A percentile compares a stretch with the other conserved stretches of the same genome.
These are phyloP conservation scores for Eilema caniola DNA, from an alignment of 2,888 invertebrate genomes.

Conservation along the genomic window DNA sequence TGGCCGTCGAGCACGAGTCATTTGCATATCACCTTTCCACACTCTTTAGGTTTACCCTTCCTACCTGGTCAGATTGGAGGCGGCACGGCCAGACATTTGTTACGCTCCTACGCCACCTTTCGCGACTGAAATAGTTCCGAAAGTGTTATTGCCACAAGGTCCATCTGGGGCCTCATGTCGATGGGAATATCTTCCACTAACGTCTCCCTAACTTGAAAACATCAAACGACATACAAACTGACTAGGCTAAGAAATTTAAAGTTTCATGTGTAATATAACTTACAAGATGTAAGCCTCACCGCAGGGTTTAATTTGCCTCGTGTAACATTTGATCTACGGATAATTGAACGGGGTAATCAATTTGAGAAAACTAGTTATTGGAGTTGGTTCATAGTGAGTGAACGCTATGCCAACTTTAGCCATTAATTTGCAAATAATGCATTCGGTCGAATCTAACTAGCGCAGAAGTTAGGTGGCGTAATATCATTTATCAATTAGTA, in stretches of 20 bases:
- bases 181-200: too few species aligned
- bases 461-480: neutral
- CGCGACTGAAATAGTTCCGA: too few species aligned
- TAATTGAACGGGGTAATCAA: conserved; percentile 26
- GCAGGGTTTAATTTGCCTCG: conserved; percentile 23
- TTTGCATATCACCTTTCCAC: too few species aligned
- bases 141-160: too few species aligned
- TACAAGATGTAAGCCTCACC: conserved; percentile 13
- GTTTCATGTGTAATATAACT: conserved; percentile 5
- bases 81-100: too few species aligned
- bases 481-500: neutral
- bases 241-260: conserved; percentile 4
- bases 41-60: too few species aligned
- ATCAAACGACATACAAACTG: conserved; percentile 3
- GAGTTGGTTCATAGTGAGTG: conserved; percentile 12
- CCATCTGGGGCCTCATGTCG: too few species aligned
- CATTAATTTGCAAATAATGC: conserved; percentile 15
- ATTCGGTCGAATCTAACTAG: conserved; percentile 1
- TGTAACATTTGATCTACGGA: conserved; percentile 20
- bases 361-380: conserved; percentile 16
- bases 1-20: neutral
- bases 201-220: neutral
- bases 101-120: too few species aligned
- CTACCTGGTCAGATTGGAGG: too few species aligned
- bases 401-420: conserved; percentile 1